Evolutionary conservation across 2,113 vertebrate genomes (phyloP), one percentile per base, ranked within the genome.

Genomic region (Ceyx margarethae): DNA sequence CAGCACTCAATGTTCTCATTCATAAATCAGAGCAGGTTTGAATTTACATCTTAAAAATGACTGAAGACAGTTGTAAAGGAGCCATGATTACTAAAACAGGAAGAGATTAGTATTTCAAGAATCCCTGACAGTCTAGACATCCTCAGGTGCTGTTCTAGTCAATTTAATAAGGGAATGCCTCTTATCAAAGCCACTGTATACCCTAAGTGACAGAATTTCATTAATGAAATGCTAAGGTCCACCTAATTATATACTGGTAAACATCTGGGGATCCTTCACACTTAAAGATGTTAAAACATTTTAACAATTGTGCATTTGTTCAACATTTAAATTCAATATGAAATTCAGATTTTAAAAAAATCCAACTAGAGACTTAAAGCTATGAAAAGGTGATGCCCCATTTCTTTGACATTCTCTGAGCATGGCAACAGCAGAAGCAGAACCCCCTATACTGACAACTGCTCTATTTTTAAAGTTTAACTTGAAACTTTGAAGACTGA

Each of bases 401-500:
- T n/a, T 53, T 51, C 48, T 80, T 56, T 77, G 53, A 54, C 53
- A 51, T 81, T 69, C 51, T 51, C 35, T 56, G 46, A 89, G 78
- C 68, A 81, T 3, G 19, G 56, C 51, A 91, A 64, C 54, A 79
- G 62, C 16, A 80, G 50, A 71, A 90, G 72, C 67, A 90, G 64
- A 91, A 81, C 31, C 23, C 45, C 48, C 43, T 87, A 54, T 33
- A 69, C 74, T 71, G 78, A 89, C 84, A 82, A 93, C 62, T 91
- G 61, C 68, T 91, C 91, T 96, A 79, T 91, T 96, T 96, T 97
- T 87, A 45, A 91, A 87, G 81, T 92, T 96, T 91, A 90, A 92
- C 85, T 96, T 87, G 92, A 94, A 89, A 89, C 45, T 81, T 60
- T 72, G 91, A 96, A 93, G 90, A 94, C 91, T 93, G 81, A 93